phyloP scores from a whole-genome alignment of 2,888 invertebrate species.

The Brenthis ino region DNA sequence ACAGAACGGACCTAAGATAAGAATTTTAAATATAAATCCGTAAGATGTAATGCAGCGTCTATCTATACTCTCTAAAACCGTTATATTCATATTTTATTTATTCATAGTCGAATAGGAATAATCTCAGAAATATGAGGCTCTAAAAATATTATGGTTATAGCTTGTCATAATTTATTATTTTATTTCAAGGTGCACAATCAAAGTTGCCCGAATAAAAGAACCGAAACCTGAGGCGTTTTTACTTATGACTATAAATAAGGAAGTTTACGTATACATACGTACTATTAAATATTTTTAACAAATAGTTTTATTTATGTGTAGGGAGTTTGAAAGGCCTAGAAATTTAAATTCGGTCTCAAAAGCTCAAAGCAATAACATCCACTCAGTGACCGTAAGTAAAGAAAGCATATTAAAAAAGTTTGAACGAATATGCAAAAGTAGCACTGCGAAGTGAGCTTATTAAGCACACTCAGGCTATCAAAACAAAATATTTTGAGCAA shows the following conservation, averaged over 20 bases:
- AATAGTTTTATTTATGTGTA: conserved; percentile 9
- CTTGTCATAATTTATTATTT: conserved; percentile 32
- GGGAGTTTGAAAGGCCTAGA: neutral
- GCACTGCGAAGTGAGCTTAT: conserved; percentile 41
- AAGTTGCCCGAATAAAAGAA: conserved; percentile 24
- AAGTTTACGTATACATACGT: neutral
- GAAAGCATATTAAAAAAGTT: conserved; percentile 44
- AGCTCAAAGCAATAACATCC: neutral
- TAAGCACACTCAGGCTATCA: conserved; percentile 40
- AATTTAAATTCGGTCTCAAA: neutral
- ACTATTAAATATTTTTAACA: conserved; percentile 2
- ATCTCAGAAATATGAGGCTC: conserved; percentile 33
- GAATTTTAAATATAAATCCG: neutral
- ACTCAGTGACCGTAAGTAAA: conserved; percentile 31
- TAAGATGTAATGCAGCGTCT: conserved; percentile 1
- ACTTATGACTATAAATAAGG: conserved; percentile 6
- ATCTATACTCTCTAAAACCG: conserved; percentile 25
- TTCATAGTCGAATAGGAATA: conserved; percentile 32
- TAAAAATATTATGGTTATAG: conserved; percentile 35
- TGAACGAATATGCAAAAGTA: conserved; percentile 40
- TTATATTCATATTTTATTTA: conserved; percentile 38
- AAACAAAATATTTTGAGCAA: conserved; percentile 37
- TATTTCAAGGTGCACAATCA: conserved; percentile 23
- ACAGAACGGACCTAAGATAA: neutral
- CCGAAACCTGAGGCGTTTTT: conserved; percentile 5